Conservation (phyloP, 2,113 vertebrate species). For the Indicator indicator region DNA sequence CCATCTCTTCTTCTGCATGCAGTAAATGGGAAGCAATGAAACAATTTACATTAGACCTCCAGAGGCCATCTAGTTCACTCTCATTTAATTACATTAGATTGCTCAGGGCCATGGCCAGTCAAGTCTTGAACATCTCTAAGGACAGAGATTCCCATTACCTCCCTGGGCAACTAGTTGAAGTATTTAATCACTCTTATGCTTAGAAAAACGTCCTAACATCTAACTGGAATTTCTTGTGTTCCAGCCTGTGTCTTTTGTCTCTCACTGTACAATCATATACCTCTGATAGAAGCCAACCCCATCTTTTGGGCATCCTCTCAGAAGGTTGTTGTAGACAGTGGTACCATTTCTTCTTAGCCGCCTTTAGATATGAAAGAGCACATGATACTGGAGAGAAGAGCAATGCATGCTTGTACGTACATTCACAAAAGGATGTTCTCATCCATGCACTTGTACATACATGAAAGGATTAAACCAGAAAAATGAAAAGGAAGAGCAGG, state of each 20-base stretch:
- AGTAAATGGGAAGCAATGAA: not conserved
- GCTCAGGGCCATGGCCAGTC: not conserved
- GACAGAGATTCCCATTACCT: not conserved
- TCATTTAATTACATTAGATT: not conserved
- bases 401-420: not conserved
- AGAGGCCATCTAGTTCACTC: not conserved
- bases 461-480: not conserved
- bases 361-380: not conserved
- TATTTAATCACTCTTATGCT: fast-evolving
- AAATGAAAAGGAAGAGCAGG: not conserved
- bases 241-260: not conserved
- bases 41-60: not conserved
- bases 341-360: not conserved
- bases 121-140: not conserved
- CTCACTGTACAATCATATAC: not conserved
- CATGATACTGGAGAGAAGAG: not conserved
- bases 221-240: not conserved
- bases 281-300: not conserved
- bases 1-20: not conserved
- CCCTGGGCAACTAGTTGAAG: no score
- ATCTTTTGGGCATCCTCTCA: not conserved
- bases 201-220: not conserved
- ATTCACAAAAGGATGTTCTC: not conserved
- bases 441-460: not conserved
- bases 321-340: fast-evolving